Evolutionary conservation across 2,888 invertebrate species (phyloP), one percentile per base, ranked within the genome.

Genomic region (Heliconius erato): DNA sequence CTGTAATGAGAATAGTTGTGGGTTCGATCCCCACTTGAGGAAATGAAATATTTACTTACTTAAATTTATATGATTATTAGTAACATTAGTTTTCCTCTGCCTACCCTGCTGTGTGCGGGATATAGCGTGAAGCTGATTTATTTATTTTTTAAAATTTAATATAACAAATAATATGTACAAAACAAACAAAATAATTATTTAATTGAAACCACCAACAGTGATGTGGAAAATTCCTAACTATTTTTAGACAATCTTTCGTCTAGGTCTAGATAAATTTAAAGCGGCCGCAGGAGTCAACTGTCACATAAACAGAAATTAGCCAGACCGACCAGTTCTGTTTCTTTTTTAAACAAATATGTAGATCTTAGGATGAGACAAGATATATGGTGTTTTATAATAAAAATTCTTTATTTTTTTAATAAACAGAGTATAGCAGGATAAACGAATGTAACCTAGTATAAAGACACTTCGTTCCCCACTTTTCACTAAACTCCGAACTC

Each of bases 281-380:
- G 49, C 80, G 69, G 49, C 74, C 77, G 71, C 82, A 32, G 71
- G 71, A 77, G 63, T 76, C 59, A n/a, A 59, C 74, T 68, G 69
- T 82, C 80, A 71, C 82, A 80, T 80, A 80, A 78, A 82, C 72
- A 82, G 80, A 80, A 82, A 82, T 82, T 82, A 82, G 65, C 79
- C 49, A 32, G 79, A 71, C 71, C 26, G 71, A 80, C 82, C 67
- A 49, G 65, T 65, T 67, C 44, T 72, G n/a, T 79, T 74, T 74
- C 54, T 59, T 82, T 67, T 72, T 71, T 63, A 63, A 63, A 16
- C 68, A 79, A 72, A 79, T 63, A 79, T 79, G 79, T 74, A 67
- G 79, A 82, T 82, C 81, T 79, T 65, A 35, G 68, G 40, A 74
- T 74, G 32, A 65, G 80, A 80, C 65, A 35, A 49, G 72, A 49